Evolutionary conservation across 2,797 vertebrate species (phyloP), one percentile per base, ranked within the genome.

Genomic region (Echeneis naucrates): DNA sequence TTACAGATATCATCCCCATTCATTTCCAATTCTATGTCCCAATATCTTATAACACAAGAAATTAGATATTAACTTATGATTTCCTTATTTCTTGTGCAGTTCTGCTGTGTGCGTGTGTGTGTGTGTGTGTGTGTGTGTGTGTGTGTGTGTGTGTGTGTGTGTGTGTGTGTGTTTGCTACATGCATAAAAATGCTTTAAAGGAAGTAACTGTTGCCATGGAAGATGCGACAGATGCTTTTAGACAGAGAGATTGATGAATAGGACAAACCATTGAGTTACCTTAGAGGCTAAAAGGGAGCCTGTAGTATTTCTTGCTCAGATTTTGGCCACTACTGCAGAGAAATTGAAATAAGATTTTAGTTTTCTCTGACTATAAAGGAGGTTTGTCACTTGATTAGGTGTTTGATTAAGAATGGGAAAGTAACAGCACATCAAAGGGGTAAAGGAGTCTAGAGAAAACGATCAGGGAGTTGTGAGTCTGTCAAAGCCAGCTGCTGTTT

Each of bases 1-100:
- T 81, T 63, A 37, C 57, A 62, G 32, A 68, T 60, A 54, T 54
- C 24, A 69, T 70, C 77, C 61, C 7, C 8, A 19, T 50, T 58
- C n/a, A n/a, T n/a, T n/a, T n/a, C n/a, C n/a, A n/a, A n/a, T n/a
- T n/a, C n/a, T n/a, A n/a, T n/a, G n/a, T n/a, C n/a, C n/a, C n/a
- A n/a, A n/a, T n/a, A n/a, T n/a, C n/a, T n/a, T n/a, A n/a, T n/a
- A n/a, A n/a, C n/a, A n/a, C n/a, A n/a, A n/a, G n/a, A n/a, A n/a
- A n/a, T n/a, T n/a, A n/a, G n/a, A n/a, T n/a, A n/a, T n/a, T n/a
- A 71, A 51, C 50, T 50, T 44, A 44, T 44, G 9, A 19, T 8
- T 44, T 44, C 17, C 40, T 44, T 19, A 44, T 44, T 44, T 44
- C 40, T 17, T 54, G 11, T 37, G 10, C 3, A 2, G 9, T 2